Percentiles rank a stretch among this genome's conserved stretches.
Evolutionary conservation across 2,888 invertebrate species (phyloP).

Genomic region (Sinelater perroti): DNA sequence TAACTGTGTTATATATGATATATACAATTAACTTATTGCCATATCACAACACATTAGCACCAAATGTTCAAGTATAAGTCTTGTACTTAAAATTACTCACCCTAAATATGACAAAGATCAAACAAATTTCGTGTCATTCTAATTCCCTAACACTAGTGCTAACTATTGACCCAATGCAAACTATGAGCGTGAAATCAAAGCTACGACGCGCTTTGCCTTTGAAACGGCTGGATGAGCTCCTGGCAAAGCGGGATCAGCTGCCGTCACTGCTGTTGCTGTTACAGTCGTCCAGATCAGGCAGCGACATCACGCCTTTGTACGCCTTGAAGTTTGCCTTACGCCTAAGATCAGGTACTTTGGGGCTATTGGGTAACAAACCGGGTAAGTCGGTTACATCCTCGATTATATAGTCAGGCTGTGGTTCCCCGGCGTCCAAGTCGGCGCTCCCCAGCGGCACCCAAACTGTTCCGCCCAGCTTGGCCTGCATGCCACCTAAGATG

Average conservation of each 20-base stretch:
- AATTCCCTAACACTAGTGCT: neutral
- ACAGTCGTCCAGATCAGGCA: constrained; percentile 58
- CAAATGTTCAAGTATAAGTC: constrained; percentile 29
- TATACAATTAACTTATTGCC: constrained; percentile 20
- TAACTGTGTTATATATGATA: constrained; percentile 27
- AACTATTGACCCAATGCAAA: constrained; percentile 4
- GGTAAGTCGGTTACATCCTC: constrained; percentile 71
- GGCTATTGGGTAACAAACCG: constrained; percentile 67
- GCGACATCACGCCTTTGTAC: constrained; percentile 42
- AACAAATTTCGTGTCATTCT: neutral
- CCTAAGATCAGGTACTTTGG: constrained; percentile 51
- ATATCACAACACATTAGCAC: constrained; percentile 37
- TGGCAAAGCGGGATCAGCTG: constrained; percentile 55
- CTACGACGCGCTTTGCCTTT: neutral
- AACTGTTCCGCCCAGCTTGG: constrained; percentile 77
- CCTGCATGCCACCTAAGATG: constrained; percentile 82
- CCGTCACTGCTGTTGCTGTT: constrained; percentile 64
- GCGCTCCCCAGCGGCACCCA: constrained; percentile 75
- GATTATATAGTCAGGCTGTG: constrained; percentile 72
- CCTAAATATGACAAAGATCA: constrained; percentile 1
- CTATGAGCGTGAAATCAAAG: constrained; percentile 14
- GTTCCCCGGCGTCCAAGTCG: constrained; percentile 57
- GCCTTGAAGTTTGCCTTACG: constrained; percentile 34
- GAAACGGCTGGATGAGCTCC: neutral
- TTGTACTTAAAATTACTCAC: constrained; percentile 3